Conservation (phyloP, 2,888 invertebrate species). For the Apotomis betuletana region DNA sequence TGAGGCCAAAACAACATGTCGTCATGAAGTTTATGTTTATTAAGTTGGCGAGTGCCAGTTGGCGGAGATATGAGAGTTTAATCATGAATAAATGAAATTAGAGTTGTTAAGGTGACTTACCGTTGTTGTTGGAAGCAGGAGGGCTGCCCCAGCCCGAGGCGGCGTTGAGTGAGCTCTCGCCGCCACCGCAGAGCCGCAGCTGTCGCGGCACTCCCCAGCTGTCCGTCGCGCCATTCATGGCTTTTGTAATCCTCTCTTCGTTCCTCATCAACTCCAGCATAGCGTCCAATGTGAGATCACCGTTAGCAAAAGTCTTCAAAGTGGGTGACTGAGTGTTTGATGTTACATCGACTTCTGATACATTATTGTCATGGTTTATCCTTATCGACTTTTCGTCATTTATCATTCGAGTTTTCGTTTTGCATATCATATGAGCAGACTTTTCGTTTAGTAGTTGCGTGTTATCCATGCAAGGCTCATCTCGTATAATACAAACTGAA, state of each 20-base stretch:
- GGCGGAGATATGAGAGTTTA: slow-evolving; percentile 27
- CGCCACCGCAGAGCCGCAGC: slow-evolving; percentile 89
- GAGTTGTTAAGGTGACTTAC: slow-evolving; percentile 57
- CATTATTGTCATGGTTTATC: slow-evolving; percentile 80
- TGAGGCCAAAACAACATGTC: slow-evolving; percentile 38
- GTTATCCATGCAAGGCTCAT: slow-evolving; percentile 76
- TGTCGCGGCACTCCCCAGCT: slow-evolving; percentile 85
- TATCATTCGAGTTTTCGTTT: slow-evolving; percentile 75
- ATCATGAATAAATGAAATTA: slow-evolving; percentile 11
- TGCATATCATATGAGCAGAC: slow-evolving; percentile 74
- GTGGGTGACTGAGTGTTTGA: slow-evolving; percentile 56
- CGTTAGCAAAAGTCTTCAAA: slow-evolving; percentile 72
- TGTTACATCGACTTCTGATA: slow-evolving; percentile 61
- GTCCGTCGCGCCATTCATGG: slow-evolving; percentile 59
- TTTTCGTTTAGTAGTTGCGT: slow-evolving; percentile 75
- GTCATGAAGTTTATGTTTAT: slow-evolving; percentile 39
- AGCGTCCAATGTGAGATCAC: slow-evolving; percentile 78
- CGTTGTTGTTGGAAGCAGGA: slow-evolving; percentile 86
- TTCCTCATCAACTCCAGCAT: slow-evolving; percentile 73
- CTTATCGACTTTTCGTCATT: slow-evolving; percentile 68
- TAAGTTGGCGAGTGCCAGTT: slow-evolving; percentile 38
- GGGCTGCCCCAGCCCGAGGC: slow-evolving; percentile 91
- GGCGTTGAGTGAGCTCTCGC: slow-evolving; percentile 91
- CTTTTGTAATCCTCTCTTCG: slow-evolving; percentile 63
- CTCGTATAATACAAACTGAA: slow-evolving; percentile 83